Evolutionary conservation across 2,113 vertebrate genomes (phyloP).

Genomic region (Ctenomys sociabilis): DNA sequence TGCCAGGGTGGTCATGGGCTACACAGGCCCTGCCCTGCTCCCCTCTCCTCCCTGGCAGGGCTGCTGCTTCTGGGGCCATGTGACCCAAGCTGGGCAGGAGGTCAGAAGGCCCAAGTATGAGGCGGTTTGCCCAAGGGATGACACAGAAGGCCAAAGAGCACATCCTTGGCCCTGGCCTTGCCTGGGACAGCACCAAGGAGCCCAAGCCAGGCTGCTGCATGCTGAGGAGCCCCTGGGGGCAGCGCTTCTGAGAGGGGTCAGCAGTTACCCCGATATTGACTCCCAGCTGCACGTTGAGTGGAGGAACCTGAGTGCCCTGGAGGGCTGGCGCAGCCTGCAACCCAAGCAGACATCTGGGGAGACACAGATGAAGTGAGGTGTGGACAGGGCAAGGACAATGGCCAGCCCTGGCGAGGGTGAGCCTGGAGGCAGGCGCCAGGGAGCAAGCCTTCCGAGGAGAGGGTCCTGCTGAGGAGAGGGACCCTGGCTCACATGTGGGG

Average conservation of each 20-base stretch:
- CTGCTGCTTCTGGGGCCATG: not conserved
- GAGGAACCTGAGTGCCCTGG: too few relatives aligned
- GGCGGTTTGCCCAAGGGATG: not conserved
- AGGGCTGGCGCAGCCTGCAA: not conserved
- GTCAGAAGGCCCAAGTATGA: not conserved
- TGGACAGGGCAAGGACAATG: not conserved
- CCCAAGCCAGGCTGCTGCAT: not conserved
- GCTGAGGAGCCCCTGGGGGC: not conserved
- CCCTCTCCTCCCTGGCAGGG: not conserved
- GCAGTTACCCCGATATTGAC: not conserved
- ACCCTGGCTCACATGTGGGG: rapidly evolving
- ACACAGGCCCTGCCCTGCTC: not conserved
- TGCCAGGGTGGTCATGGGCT: not conserved
- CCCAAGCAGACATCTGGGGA: not conserved
- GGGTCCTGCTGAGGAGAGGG: not conserved
- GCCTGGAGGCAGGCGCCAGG: not conserved
- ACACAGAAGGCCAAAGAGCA: not conserved
- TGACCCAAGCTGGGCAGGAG: not conserved
- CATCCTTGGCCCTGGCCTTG: not conserved
- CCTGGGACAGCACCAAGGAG: not conserved
- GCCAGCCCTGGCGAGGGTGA: not conserved
- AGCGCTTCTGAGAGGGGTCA: not conserved
- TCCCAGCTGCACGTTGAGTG: not conserved
- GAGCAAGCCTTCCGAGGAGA: too few relatives aligned
- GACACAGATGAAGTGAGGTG: not conserved